phyloP scores from a whole-genome alignment of 2,888 invertebrate species.

The Liodrosophila aerea region DNA sequence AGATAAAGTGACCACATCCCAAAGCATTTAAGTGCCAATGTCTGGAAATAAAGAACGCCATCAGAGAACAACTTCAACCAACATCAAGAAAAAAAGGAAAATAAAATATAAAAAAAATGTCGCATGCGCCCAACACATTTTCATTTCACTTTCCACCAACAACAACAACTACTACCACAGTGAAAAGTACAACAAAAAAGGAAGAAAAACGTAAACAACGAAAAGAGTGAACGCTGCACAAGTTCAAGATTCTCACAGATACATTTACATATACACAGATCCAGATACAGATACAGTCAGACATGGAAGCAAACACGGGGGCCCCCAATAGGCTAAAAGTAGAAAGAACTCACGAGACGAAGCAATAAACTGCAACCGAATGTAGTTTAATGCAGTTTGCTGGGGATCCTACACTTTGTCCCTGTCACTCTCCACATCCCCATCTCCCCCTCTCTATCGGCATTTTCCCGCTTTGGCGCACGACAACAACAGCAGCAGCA shows the following conservation, averaged over 20 bases:
- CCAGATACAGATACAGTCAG: constrained; percentile 7
- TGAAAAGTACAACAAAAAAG: constrained; percentile 24
- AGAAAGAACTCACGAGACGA: constrained; percentile 43
- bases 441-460: constrained; percentile 8
- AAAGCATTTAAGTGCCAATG: constrained; percentile 69
- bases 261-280: constrained; percentile 25
- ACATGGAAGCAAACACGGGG: not conserved
- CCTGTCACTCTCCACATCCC: constrained; percentile 11
- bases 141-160: constrained; percentile 62
- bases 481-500: constrained; percentile 62
- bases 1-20: constrained; percentile 61
- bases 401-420: constrained; percentile 74
- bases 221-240: constrained; percentile 71
- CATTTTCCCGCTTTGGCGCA: constrained; percentile 69
- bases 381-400: constrained; percentile 80
- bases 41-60: constrained; percentile 56
- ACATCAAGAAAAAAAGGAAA: constrained; percentile 34
- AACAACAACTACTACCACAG: constrained; percentile 20
- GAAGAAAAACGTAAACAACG: constrained; percentile 64
- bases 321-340: constrained; percentile 23
- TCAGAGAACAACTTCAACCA: constrained; percentile 28
- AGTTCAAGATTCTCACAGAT: constrained; percentile 79
- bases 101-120: constrained; percentile 34
- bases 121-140: constrained; percentile 50
- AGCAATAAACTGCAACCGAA: constrained; percentile 72